A percentile compares a stretch with the other conserved stretches of the same genome.
phyloP scores from a whole-genome alignment of 2,797 vertebrate genomes.

The Tokudaia tokunoshimensis region DNA sequence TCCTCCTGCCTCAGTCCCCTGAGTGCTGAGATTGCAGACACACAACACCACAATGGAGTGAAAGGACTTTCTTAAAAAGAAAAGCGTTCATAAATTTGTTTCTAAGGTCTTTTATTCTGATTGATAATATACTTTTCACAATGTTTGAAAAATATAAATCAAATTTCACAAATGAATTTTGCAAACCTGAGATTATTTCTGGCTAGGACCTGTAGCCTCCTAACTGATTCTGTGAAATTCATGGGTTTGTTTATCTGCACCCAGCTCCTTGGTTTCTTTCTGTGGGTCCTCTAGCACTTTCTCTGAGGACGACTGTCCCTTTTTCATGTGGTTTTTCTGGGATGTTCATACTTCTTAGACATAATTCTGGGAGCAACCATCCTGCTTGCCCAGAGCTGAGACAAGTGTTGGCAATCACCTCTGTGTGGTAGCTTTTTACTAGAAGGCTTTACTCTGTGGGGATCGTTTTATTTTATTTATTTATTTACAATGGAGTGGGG shows the following conservation, averaged over 20 bases:
- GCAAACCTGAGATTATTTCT: slow-evolving; percentile 21
- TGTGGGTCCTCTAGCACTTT: not conserved
- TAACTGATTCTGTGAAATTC: not conserved
- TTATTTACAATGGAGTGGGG: not conserved
- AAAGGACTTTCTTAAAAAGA: not conserved
- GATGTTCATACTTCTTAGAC: not conserved
- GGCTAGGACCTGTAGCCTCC: not conserved
- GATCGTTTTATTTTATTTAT: slow-evolving; percentile 18
- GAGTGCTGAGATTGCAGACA: not conserved
- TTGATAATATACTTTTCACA: slow-evolving; percentile 16
- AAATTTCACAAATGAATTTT: not conserved
- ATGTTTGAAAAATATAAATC: not conserved
- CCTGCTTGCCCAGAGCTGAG: not conserved
- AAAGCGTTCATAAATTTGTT: not conserved
- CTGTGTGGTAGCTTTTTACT: not conserved
- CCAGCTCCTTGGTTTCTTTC: not conserved
- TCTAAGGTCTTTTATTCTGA: not conserved
- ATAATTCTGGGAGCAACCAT: not conserved
- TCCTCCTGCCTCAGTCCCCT: not conserved
- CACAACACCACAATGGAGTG: not conserved
- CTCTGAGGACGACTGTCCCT: not conserved
- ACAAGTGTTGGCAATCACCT: too few relatives aligned
- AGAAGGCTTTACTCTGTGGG: not conserved
- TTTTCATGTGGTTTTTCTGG: not conserved
- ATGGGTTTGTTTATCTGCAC: not conserved